These are phyloP conservation scores for Dynastes hyllus DNA, from an alignment of 2,888 invertebrate species.

Conservation along the genomic window DNA sequence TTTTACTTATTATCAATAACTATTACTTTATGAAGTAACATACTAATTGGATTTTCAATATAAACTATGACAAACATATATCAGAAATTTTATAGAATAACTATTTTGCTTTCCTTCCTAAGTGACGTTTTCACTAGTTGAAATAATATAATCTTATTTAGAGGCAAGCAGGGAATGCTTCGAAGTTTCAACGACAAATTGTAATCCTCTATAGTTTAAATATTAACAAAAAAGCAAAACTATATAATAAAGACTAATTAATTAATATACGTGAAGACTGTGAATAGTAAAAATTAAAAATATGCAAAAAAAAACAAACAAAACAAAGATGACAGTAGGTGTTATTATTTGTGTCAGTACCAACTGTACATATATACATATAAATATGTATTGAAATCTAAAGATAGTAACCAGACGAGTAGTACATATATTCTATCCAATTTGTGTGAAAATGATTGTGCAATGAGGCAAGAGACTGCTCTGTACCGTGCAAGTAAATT, in stretches of 20 bases:
- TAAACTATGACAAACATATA: too few species aligned
- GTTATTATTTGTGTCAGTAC: slow-evolving; percentile 50
- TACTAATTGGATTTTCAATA: too few species aligned
- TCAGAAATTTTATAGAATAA: too few species aligned
- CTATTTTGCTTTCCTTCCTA: background rate
- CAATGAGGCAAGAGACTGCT: slow-evolving; percentile 58
- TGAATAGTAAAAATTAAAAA: slow-evolving; percentile 47
- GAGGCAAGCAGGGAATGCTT: slow-evolving; percentile 41
- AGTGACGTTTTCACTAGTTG: too few species aligned
- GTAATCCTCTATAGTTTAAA: slow-evolving; percentile 48
- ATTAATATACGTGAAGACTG: slow-evolving; percentile 50
- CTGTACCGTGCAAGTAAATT: slow-evolving; percentile 48
- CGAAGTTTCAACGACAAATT: slow-evolving; percentile 37
- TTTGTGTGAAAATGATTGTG: slow-evolving; percentile 55
- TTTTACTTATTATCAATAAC: background rate
- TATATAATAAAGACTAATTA: slow-evolving; percentile 49
- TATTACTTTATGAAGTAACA: too few species aligned
- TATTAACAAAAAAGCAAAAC: slow-evolving; percentile 43
- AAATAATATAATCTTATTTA: background rate
- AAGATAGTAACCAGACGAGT: slow-evolving; percentile 46
- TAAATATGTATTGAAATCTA: slow-evolving; percentile 21
- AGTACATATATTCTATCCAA: slow-evolving; percentile 44
- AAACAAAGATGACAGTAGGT: slow-evolving; percentile 50
- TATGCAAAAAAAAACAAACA: slow-evolving; percentile 30
- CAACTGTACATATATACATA: slow-evolving; percentile 49